phyloP scores from a whole-genome alignment of 2,113 vertebrate genomes.

The Orthochromis malagaraziensis region DNA sequence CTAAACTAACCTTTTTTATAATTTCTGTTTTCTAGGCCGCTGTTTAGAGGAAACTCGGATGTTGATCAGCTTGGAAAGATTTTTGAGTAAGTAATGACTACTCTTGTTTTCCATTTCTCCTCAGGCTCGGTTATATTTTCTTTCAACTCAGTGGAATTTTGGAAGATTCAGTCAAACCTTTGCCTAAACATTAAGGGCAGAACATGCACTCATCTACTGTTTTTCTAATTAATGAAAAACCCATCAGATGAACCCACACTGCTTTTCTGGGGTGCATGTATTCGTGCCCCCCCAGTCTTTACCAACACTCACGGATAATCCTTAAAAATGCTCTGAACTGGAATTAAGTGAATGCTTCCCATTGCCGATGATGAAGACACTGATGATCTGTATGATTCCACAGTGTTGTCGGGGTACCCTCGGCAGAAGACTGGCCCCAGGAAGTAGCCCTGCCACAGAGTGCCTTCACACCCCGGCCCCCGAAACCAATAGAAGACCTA shows the following conservation, averaged over 20 bases:
- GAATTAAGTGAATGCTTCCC: background rate
- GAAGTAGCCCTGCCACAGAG: slow-evolving; percentile 92
- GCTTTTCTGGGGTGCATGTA: background rate
- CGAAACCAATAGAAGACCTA: slow-evolving; percentile 85
- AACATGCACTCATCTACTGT: background rate
- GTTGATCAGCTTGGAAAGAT: slow-evolving; percentile 98
- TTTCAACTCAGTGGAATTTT: background rate
- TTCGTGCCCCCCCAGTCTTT: background rate
- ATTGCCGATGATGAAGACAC: background rate
- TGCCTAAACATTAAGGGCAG: background rate
- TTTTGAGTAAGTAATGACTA: slow-evolving; percentile 87
- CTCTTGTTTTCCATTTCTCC: background rate
- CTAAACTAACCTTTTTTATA: background rate
- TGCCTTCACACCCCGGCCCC: slow-evolving; percentile 83
- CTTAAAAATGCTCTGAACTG: background rate
- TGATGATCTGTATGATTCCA: background rate
- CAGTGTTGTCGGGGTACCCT: slow-evolving; percentile 91
- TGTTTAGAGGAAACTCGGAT: slow-evolving; percentile 96
- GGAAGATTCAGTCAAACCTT: background rate
- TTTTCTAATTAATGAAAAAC: background rate
- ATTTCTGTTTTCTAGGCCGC: slow-evolving; percentile 75
- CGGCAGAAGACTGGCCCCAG: slow-evolving; percentile 91
- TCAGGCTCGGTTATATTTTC: background rate
- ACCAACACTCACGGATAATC: background rate
- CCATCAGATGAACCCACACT: background rate